phyloP scores from a whole-genome alignment of 2,888 invertebrate species.

The Merodon equestris region DNA sequence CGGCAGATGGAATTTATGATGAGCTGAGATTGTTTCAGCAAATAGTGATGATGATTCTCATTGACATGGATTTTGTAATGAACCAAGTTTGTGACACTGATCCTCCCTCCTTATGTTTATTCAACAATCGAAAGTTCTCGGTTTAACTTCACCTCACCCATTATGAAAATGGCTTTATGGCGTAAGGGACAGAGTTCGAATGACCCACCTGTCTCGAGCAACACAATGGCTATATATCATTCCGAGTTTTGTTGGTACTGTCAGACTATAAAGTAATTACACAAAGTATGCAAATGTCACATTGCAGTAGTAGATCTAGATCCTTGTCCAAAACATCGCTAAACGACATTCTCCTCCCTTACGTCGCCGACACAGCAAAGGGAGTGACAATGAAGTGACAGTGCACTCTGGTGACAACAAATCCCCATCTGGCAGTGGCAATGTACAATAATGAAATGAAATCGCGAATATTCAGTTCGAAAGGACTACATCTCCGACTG shows the following conservation, averaged over 20 bases:
- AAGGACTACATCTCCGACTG: slow-evolving; percentile 16
- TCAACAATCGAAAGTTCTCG: too few relatives aligned
- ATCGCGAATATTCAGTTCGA: slow-evolving; percentile 56
- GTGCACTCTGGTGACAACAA: slow-evolving; percentile 56
- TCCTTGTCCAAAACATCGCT: slow-evolving; percentile 54
- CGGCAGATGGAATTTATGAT: slow-evolving; percentile 42
- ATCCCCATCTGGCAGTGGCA: slow-evolving; percentile 63
- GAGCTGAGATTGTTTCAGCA: slow-evolving; percentile 3
- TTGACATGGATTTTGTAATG: too few relatives aligned
- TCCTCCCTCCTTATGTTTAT: too few relatives aligned
- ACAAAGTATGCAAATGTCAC: slow-evolving; percentile 59
- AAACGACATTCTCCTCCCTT: slow-evolving; percentile 18
- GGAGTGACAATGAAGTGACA: not conserved
- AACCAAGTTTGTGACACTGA: too few relatives aligned
- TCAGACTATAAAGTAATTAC: slow-evolving; percentile 59
- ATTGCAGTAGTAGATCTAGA: not conserved
- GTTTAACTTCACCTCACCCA: too few relatives aligned
- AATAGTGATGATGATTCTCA: too few relatives aligned
- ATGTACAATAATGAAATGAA: slow-evolving; percentile 67
- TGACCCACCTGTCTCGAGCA: slow-evolving; percentile 23
- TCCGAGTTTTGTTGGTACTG: slow-evolving; percentile 28
- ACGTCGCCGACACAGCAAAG: too few relatives aligned
- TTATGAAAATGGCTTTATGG: too few relatives aligned
- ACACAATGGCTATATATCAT: slow-evolving; percentile 1
- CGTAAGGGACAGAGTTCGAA: too few relatives aligned